phyloP scores from a whole-genome alignment of 2,113 vertebrate species.

The Mixornis gularis region DNA sequence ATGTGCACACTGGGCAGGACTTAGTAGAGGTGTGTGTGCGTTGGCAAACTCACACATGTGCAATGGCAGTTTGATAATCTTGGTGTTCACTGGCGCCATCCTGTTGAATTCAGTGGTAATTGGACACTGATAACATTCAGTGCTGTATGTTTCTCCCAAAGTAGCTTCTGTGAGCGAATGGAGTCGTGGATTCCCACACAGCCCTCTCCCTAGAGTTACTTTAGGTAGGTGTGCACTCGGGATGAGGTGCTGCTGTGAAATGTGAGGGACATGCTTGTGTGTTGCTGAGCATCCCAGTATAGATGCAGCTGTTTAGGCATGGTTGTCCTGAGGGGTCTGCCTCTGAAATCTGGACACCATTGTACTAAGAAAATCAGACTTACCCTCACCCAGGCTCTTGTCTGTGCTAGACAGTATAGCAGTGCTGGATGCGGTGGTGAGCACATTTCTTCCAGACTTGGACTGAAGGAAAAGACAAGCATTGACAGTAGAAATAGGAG shows the following conservation, averaged over 20 bases:
- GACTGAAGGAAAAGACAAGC: neutral
- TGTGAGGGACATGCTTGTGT: neutral
- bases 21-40: neutral
- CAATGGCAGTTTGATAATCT: neutral
- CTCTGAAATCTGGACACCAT: neutral
- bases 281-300: neutral
- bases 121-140: neutral
- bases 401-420: neutral
- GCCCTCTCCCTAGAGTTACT: neutral
- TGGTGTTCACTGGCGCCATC: accelerated
- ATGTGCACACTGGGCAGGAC: neutral
- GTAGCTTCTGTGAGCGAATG: neutral
- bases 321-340: neutral
- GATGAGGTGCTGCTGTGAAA: neutral
- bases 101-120: neutral
- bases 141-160: accelerated
- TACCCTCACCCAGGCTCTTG: neutral
- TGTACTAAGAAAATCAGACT: neutral
- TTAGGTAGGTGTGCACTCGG: neutral
- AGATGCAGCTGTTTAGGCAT: neutral
- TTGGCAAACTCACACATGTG: accelerated
- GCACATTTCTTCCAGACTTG: neutral
- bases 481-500: neutral
- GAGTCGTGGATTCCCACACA: neutral
- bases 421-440: neutral